phyloP scores from a whole-genome alignment of 2,113 vertebrate species.

The Peromyscus maniculatus region DNA sequence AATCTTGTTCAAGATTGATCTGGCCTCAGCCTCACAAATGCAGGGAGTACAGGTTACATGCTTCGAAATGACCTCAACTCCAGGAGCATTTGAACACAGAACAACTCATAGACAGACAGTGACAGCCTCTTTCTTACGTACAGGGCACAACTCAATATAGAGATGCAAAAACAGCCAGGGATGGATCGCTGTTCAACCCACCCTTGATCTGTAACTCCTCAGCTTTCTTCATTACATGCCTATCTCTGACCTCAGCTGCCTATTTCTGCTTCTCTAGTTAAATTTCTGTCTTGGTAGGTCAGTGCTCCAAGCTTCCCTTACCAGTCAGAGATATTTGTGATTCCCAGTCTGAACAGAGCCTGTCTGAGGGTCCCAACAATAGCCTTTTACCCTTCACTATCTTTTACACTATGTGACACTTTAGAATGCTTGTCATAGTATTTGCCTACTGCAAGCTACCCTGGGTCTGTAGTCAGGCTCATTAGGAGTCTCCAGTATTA shows the following conservation, averaged over 20 bases:
- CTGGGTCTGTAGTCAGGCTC: not conserved
- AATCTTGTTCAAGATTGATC: not conserved
- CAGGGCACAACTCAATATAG: not conserved
- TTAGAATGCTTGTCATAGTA: not conserved
- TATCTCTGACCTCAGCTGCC: not conserved
- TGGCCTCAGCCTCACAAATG: not conserved
- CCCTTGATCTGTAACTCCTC: not conserved
- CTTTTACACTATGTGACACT: not conserved
- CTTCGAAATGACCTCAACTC: not conserved
- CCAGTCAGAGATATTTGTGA: not conserved
- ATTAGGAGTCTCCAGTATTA: not conserved
- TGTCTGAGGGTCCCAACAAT: not conserved
- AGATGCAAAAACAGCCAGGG: not conserved
- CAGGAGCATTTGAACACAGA: not conserved
- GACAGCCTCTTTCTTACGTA: not conserved
- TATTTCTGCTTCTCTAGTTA: not conserved
- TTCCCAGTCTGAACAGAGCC: not conserved
- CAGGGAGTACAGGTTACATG: not conserved
- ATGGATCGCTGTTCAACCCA: not conserved
- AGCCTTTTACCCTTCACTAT: not conserved
- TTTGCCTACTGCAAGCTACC: not conserved
- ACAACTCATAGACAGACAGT: not conserved
- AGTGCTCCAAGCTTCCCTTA: not conserved
- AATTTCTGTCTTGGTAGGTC: not conserved
- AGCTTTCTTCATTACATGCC: not conserved